phyloP scores from a whole-genome alignment of 2,113 vertebrate genomes.

The Oxyura jamaicensis region DNA sequence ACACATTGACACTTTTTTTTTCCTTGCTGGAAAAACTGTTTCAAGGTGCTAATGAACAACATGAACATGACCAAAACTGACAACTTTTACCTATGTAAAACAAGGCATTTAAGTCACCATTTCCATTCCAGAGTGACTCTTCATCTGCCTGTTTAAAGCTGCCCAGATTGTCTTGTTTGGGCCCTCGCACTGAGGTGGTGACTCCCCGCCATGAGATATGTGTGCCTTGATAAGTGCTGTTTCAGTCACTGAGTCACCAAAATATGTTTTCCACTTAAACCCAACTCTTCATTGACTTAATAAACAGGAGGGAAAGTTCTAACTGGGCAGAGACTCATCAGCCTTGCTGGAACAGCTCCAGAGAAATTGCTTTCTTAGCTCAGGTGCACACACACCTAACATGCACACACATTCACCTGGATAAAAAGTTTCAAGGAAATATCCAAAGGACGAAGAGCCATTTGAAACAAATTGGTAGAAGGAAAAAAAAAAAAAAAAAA shows the following conservation, averaged over 20 bases:
- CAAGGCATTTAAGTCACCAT: background rate
- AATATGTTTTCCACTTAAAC: background rate
- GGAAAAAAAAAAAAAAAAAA: background rate
- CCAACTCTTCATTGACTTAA: background rate
- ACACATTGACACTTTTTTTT: background rate
- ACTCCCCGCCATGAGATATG: background rate
- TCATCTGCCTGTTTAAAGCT: background rate
- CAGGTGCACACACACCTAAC: background rate
- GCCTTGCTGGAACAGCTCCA: background rate
- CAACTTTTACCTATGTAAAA: background rate
- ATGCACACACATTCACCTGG: background rate
- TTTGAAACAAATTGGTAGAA: background rate
- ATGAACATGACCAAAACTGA: background rate
- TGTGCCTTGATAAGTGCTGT: background rate
- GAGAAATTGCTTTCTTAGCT: background rate
- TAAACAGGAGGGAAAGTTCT: background rate
- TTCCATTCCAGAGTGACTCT: background rate
- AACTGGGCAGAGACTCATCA: background rate
- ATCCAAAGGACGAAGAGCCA: background rate
- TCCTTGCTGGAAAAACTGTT: background rate
- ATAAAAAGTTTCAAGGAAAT: background rate
- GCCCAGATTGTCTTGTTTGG: background rate
- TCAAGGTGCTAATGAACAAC: background rate
- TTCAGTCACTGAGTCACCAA: background rate
- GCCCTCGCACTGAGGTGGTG: rapidly evolving